Base-by-base conservation (phyloP, 1,140 invertebrate genomes). In the Brachionus asplanchnoidis region DNA sequence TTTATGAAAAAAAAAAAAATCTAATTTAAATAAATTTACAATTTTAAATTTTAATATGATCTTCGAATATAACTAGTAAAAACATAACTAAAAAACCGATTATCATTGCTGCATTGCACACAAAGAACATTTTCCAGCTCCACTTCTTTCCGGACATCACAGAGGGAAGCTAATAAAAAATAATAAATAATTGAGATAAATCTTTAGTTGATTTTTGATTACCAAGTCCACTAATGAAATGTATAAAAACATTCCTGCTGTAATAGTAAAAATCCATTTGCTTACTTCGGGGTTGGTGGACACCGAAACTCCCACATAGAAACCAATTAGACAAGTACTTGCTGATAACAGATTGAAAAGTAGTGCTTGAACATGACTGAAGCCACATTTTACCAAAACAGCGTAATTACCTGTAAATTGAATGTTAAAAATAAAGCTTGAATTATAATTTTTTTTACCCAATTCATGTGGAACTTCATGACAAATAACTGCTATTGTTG, bases 291-390 rank as follows among this genome's bases (percentile, higher is more conserved):
- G 32, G 32, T 70, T 32, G 23, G 42, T 32, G 6, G 36, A 46
- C 5, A 85, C 42, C 20, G 46, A 36, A 12, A 44, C 28, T 70
- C 73, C 84, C 14, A 85, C 42, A 32, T 77, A 66, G 23, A 85
- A 85, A 17, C 84, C 84, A 12, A 85, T 80, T n/a, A 78, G 12
- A 17, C 68, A 73, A 28, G 84, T 85, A 17, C 23, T 50, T 0
- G 93, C 93, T 8, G 92, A 93, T n/a, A 94, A 88, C 85, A 93
- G 92, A 53, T 85, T 85, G 20, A 79, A 85, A 14, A 85, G 14
- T 14, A 85, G 28, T 36, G 84, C 84, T 56, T 78, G 73, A 17
- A 28, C 11, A 40, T 78, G 73, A 50, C 70, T 46, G 46, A 85
- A 79, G 42, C 84, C 84, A 40, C 28, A 85, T 50, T 78, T 56